Base-by-base conservation (phyloP, 1,140 invertebrate genomes). In the Lepidurus apus region DNA sequence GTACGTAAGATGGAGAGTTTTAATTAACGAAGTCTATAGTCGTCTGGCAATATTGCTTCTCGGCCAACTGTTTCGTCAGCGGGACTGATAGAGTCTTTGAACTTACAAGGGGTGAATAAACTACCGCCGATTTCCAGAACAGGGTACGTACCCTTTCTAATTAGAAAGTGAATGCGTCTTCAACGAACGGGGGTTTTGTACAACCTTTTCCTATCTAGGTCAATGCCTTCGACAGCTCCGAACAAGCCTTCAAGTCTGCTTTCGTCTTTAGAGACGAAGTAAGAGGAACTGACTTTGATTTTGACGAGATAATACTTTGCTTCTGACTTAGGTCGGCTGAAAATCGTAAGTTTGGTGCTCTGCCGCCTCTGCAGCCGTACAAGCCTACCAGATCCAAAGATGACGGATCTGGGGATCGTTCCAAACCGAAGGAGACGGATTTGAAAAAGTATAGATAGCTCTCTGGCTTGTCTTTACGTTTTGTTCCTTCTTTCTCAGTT, bases 361-460 rank as follows among this genome's bases (percentile, higher is more conserved):
- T 65, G 13, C 53, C 53, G 21, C 53, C 53, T 21, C 21, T 65
- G 8, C 53, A 65, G 53, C 13, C 53, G 5, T 65, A 65, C 53
- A 65, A 65, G 53, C 53, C 53, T 21, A 65, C 53, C 6, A 65
- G 21, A 65, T 65, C 53, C 53, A 65, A 17, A 17, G 53, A 65
- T 17, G 53, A 65, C 53, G 53, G 53, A 65, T 65, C 53, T 11
- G 53, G 53, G 13, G 53, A 65, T 65, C 53, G 53, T 65, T 65
- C 53, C 53, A 65, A 17, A 65, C 53, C 53, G 9, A 65, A 65
- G 13, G 53, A 9, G 17, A 17, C 8, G 17, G 53, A 65, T 21
- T 21, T 65, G 53, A 65, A 65, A 65, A 65, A 65, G 53, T 65
- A 65, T 17, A 65, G 53, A 65, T 65, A 65, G 53, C 53, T 65